phyloP scores from a whole-genome alignment of 2,888 invertebrate species.

The Empis livida region DNA sequence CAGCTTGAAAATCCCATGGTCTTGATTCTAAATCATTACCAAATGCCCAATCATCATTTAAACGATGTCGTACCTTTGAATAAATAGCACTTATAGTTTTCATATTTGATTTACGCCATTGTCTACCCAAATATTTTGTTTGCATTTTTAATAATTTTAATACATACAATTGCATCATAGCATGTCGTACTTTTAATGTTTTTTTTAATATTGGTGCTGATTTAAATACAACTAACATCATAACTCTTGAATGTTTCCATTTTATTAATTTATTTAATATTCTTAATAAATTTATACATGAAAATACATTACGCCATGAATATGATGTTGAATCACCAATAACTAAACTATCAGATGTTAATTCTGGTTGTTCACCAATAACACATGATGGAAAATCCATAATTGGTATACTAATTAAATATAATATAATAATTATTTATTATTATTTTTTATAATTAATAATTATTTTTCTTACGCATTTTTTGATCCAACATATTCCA shows the following conservation, averaged over 20 bases:
- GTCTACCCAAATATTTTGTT: constrained; percentile 95
- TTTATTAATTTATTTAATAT: constrained; percentile 97
- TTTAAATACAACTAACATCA: constrained; percentile 99
- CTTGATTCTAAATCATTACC: constrained; percentile 96
- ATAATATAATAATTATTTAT: neutral
- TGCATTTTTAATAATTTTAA: constrained; percentile 98
- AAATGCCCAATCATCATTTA: constrained; percentile 99
- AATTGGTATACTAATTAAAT: constrained; percentile 58
- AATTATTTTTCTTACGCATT: constrained; percentile 49
- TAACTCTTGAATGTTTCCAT: constrained; percentile 98
- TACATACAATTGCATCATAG: constrained; percentile 96
- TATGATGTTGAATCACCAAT: constrained; percentile 73
- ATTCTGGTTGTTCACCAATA: constrained; percentile 86
- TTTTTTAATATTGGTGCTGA: constrained; percentile 97
- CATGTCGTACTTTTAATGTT: constrained; percentile 87
- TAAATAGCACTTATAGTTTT: constrained; percentile 99
- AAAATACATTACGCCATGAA: constrained; percentile 97
- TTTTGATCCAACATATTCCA: constrained; percentile 87
- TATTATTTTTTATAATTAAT: neutral
- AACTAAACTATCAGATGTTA: constrained; percentile 82
- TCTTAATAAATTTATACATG: constrained; percentile 90
- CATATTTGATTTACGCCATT: constrained; percentile 99
- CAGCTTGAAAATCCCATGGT: constrained; percentile 97
- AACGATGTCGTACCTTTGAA: constrained; percentile 85
- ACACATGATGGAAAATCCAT: constrained; percentile 94